phyloP scores from a whole-genome alignment of 2,113 vertebrate species.

The cattle (Bos taurus) region ARS-UCD2.0 NC_037348.1:19179501-19180000 shows the following conservation, averaged over 20 bases:
- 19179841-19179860: background rate
- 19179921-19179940: background rate
- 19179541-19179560: too few relatives aligned
- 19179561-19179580: too few relatives aligned
- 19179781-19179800: background rate
- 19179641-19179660: too few relatives aligned
- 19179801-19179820: background rate
- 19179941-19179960: background rate
- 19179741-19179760: background rate
- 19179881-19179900: background rate
- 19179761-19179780: background rate
- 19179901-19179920: background rate
- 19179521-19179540: too few relatives aligned
- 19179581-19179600: too few relatives aligned
- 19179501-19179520: too few relatives aligned
- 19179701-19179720: background rate
- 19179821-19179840: background rate
- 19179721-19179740: fast-evolving
- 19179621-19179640: too few relatives aligned
- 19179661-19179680: background rate
- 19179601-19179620: too few relatives aligned
- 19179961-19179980: background rate
- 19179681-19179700: background rate
- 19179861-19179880: background rate
- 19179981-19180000: background rate